Percentiles rank a stretch among this genome's conserved stretches.
These are phyloP conservation scores for Papilio elwesi DNA, from an alignment of 2,888 invertebrate species.

Conservation along the genomic window DNA sequence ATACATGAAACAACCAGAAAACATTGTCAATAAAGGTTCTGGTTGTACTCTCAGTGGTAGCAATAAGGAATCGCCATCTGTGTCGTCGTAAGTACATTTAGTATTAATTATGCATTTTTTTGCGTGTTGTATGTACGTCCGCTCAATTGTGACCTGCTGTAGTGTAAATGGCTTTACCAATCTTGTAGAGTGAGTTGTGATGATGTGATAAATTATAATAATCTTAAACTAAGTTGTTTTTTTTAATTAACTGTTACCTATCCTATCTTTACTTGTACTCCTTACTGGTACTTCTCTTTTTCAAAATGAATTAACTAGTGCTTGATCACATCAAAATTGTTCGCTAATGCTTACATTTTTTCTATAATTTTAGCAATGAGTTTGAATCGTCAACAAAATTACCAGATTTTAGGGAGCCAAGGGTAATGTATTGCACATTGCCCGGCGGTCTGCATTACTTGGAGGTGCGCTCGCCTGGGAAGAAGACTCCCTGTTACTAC, in stretches of 20 bases:
- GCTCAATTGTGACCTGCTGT: no score
- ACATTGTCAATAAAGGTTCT: conserved; percentile 25
- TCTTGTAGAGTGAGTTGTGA: neutral
- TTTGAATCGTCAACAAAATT: conserved; percentile 45
- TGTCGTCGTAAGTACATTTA: conserved; percentile 18
- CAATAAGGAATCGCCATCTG: conserved; percentile 15
- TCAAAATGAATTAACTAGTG: no score
- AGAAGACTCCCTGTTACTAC: conserved; percentile 76
- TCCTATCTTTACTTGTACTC: no score
- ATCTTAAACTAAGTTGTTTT: no score
- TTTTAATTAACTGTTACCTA: no score
- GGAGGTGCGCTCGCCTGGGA: conserved; percentile 84
- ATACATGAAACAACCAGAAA: conserved; percentile 34
- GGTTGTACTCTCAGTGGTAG: conserved; percentile 5
- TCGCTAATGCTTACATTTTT: neutral
- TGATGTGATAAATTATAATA: no score
- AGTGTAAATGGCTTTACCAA: no score
- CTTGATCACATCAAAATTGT: no score
- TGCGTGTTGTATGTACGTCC: no score
- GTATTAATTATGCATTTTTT: neutral
- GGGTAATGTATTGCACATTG: conserved; percentile 72
- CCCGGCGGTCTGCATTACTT: conserved; percentile 86
- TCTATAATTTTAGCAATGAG: conserved; percentile 5
- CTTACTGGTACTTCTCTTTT: no score
- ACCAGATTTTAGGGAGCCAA: conserved; percentile 60